These are phyloP conservation scores for Caenorhabditis sulstoni DNA, from an alignment of 2,888 invertebrate genomes.

Conservation along the genomic window DNA sequence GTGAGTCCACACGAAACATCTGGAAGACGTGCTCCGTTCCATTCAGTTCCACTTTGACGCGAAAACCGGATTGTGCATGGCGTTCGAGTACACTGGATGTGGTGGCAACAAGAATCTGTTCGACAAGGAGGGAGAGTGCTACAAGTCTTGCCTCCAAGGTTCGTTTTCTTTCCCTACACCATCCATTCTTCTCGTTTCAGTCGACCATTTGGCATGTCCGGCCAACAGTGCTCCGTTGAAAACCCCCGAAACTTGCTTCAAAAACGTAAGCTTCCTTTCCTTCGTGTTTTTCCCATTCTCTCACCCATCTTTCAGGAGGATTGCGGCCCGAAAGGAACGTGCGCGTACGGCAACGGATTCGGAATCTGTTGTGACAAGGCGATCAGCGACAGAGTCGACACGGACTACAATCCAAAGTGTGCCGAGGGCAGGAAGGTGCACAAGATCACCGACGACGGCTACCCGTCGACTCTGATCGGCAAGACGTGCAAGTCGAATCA, in stretches of 20 bases:
- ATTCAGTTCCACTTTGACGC: constrained; percentile 55
- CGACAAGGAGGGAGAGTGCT: constrained; percentile 34
- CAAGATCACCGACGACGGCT: constrained; percentile 41
- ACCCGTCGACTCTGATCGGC: constrained; percentile 17
- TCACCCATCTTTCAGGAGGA: too few species aligned
- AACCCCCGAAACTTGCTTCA: neutral
- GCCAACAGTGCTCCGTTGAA: neutral
- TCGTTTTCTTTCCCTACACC: too few species aligned
- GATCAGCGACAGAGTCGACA: constrained; percentile 31
- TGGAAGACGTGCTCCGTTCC: too few species aligned
- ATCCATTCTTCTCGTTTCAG: too few species aligned
- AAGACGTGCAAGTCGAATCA: neutral
- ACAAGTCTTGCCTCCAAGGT: constrained; percentile 35
- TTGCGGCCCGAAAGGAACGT: constrained; percentile 30
- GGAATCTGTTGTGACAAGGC: constrained; percentile 44
- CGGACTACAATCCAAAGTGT: constrained; percentile 60
- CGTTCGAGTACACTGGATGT: constrained; percentile 54
- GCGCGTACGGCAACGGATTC: constrained; percentile 8
- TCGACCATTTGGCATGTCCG: neutral
- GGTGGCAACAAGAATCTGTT: constrained; percentile 54
- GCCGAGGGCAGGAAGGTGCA: constrained; percentile 47
- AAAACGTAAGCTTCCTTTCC: too few species aligned
- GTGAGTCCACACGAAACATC: too few species aligned
- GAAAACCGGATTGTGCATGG: constrained; percentile 38
- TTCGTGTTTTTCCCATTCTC: too few species aligned